Percentiles rank a stretch among this genome's conserved stretches.
phyloP scores from a whole-genome alignment of 23 tunicate genomes.

The Halocynthia aurantium region DNA sequence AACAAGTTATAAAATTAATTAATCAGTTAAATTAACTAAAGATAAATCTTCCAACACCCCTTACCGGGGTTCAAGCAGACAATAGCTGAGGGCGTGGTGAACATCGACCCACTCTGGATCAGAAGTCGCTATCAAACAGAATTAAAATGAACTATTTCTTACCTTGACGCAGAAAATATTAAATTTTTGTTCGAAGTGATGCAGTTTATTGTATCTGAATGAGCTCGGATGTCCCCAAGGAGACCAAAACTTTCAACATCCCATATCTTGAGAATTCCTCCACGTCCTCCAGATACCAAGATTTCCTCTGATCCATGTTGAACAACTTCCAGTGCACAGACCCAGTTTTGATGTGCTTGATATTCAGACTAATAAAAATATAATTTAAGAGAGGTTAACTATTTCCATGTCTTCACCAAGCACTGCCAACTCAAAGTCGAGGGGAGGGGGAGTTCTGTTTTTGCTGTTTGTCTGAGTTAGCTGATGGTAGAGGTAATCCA shows the following conservation, averaged over 20 bases:
- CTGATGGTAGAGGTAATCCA: no score
- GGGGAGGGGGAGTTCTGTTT: no score
- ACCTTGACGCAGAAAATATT: conserved; percentile 81
- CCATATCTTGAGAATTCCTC: conserved; percentile 70
- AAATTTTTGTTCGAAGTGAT: conserved; percentile 56
- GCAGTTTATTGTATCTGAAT: conserved; percentile 54
- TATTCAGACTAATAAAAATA: conserved; percentile 40
- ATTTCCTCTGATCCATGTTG: conserved; percentile 35
- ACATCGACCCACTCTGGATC: not conserved
- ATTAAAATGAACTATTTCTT: not conserved
- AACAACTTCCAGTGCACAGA: conserved; percentile 67
- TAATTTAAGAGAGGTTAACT: not conserved
- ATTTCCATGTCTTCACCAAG: no score
- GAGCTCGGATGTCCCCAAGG: conserved; percentile 67
- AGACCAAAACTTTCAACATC: conserved; percentile 49
- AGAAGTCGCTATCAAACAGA: not conserved
- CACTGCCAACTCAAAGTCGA: no score
- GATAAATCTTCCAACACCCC: not conserved
- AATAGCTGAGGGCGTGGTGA: not conserved
- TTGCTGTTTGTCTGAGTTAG: no score
- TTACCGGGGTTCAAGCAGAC: not conserved
- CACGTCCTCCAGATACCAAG: conserved; percentile 84
- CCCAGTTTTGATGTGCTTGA: conserved; percentile 77
- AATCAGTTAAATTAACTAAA: not conserved
- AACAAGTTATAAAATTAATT: not conserved